Percentiles rank a stretch among this genome's conserved stretches.
phyloP scores from a whole-genome alignment of 2,888 invertebrate species.

The Teleogryllus oceanicus region DNA sequence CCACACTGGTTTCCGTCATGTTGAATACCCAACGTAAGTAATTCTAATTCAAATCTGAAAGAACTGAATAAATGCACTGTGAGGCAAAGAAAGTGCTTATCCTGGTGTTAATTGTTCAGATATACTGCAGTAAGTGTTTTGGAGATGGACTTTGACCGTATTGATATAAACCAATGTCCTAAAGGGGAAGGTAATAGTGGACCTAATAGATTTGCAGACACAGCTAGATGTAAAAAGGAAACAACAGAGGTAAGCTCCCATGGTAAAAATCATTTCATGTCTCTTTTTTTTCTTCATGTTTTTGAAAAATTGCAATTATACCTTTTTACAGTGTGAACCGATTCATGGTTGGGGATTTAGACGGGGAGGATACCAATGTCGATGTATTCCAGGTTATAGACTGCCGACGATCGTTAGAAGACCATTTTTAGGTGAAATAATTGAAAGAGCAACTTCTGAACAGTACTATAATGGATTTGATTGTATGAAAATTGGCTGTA shows the following conservation, averaged over 20 bases:
- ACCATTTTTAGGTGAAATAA: constrained; percentile 88
- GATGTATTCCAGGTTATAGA: constrained; percentile 84
- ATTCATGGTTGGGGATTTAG: constrained; percentile 94
- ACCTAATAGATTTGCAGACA: constrained; percentile 84
- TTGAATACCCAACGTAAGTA: constrained; percentile 88
- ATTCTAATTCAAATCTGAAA: constrained; percentile 5
- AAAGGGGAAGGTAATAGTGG: constrained; percentile 80
- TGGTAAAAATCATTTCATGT: neutral
- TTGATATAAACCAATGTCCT: constrained; percentile 97
- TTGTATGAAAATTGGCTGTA: constrained; percentile 88
- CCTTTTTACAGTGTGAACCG: constrained; percentile 77
- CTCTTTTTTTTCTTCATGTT: neutral
- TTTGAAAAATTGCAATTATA: neutral
- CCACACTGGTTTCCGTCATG: constrained; percentile 86
- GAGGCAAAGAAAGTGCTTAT: neutral
- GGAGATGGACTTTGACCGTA: constrained; percentile 93
- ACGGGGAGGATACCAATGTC: constrained; percentile 91
- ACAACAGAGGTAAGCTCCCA: constrained; percentile 70
- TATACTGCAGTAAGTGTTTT: constrained; percentile 89
- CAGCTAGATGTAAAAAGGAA: constrained; percentile 84
- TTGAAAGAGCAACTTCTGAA: constrained; percentile 87
- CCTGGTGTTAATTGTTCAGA: constrained; percentile 49
- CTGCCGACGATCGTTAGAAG: constrained; percentile 82
- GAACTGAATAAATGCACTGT: too few relatives aligned
- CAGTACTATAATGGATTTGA: constrained; percentile 92